Percentiles rank a stretch among this genome's conserved stretches.
These are phyloP conservation scores for Triplophysa yarkandensis DNA, from an alignment of 2,797 vertebrate genomes.

Conservation along the genomic window DNA sequence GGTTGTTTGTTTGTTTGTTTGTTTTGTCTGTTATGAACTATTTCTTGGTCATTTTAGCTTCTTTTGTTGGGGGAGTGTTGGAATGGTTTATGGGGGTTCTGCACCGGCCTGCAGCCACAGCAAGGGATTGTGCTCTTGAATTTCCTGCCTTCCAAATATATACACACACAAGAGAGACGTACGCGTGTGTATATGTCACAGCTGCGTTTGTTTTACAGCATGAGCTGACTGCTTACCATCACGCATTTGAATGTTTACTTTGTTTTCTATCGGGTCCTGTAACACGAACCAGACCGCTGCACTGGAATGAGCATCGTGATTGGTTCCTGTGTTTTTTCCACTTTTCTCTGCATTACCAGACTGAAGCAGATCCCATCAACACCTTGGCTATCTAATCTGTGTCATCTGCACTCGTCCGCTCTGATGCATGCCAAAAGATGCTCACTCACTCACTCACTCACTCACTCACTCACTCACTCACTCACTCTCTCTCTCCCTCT, in stretches of 20 bases:
- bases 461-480: too few relatives aligned
- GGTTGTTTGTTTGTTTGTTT: conserved; percentile 59
- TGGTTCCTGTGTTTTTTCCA: conserved; percentile 37
- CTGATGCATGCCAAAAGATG: conserved; percentile 57
- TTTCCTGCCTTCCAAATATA: conserved; percentile 51
- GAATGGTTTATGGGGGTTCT: conserved; percentile 59
- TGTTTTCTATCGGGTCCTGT: conserved; percentile 48
- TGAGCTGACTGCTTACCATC: conserved; percentile 58
- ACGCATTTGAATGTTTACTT: conserved; percentile 51
- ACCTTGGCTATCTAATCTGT: conserved; percentile 43
- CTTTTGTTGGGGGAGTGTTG: conserved; percentile 69
- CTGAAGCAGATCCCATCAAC: conserved; percentile 50
- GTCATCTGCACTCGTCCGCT: conserved; percentile 52
- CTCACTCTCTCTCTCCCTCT: too few relatives aligned
- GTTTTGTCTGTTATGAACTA: conserved; percentile 60
- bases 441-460: too few relatives aligned
- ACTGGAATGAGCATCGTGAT: conserved; percentile 56
- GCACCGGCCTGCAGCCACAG: conserved; percentile 65
- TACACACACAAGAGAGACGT: conserved; percentile 47
- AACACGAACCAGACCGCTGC: conserved; percentile 56
- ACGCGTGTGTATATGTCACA: conserved; percentile 54
- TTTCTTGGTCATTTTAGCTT: conserved; percentile 76
- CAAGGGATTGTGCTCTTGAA: conserved; percentile 71
- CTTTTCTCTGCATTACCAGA: conserved; percentile 54
- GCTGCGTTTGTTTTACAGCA: conserved; percentile 60